Conservation (phyloP, 2,797 vertebrate species). For the Danio tinwini region DNA sequence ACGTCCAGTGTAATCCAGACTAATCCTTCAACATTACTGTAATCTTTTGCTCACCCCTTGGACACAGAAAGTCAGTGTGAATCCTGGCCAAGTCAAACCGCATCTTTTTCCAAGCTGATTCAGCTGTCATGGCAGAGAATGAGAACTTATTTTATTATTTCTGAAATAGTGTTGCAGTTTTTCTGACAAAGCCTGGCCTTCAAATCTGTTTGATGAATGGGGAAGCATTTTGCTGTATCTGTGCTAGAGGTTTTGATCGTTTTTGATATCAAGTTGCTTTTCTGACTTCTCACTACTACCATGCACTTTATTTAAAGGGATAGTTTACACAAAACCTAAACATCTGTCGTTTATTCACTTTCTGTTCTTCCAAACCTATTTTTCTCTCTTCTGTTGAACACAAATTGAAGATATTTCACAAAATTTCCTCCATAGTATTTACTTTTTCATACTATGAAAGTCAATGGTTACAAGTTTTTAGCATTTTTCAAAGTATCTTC, state of each 20-base stretch:
- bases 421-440: too few species aligned
- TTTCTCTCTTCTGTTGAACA: too few species aligned
- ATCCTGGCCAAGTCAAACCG: slow-evolving; percentile 26
- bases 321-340: too few species aligned
- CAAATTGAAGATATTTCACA: too few species aligned
- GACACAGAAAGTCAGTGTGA: slow-evolving; percentile 33
- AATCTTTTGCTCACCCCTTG: slow-evolving; percentile 48
- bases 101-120: slow-evolving; percentile 7
- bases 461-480: too few species aligned
- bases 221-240: not conserved
- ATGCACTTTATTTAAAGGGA: too few species aligned
- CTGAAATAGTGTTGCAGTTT: not conserved
- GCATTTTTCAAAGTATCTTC: too few species aligned
- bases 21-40: slow-evolving; percentile 45
- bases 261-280: not conserved
- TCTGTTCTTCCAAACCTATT: too few species aligned
- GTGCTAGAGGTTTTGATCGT: slow-evolving; percentile 3
- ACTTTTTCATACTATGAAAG: too few species aligned
- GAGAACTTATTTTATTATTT: slow-evolving; percentile 39
- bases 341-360: too few species aligned
- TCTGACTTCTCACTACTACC: not conserved
- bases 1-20: slow-evolving; percentile 49
- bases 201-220: not conserved
- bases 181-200: not conserved
- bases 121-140: slow-evolving; percentile 6